These are phyloP conservation scores for Lepisosteus osseus DNA, from an alignment of 2,113 vertebrate genomes.

Conservation along the genomic window DNA sequence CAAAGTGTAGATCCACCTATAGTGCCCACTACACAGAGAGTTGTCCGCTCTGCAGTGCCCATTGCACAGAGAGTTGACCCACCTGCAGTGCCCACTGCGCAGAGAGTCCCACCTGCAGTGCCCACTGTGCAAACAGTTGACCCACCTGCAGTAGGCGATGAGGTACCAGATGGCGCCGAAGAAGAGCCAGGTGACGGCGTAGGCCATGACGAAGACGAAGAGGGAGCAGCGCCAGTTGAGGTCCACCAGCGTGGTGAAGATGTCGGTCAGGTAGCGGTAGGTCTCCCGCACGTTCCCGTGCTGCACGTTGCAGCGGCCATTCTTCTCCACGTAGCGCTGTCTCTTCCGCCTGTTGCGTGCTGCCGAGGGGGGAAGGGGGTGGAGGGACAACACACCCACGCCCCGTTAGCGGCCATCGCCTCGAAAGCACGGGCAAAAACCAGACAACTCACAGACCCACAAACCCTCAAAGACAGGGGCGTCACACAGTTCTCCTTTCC, in stretches of 20 bases:
- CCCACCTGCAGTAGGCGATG: constrained; percentile 86
- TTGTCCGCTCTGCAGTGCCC: constrained; percentile 66
- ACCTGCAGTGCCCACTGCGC: too few relatives aligned
- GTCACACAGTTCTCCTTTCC: too few relatives aligned
- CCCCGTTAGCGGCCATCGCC: too few relatives aligned
- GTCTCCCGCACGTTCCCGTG: constrained; percentile 91
- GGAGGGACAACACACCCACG: not conserved
- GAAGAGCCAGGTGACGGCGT: constrained; percentile 94
- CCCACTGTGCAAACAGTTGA: too few relatives aligned
- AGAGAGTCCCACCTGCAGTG: too few relatives aligned
- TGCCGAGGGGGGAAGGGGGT: constrained; percentile 17
- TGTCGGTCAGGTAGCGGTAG: constrained; percentile 92
- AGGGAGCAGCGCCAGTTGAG: constrained; percentile 95
- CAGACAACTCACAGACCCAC: too few relatives aligned
- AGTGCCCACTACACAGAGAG: too few relatives aligned
- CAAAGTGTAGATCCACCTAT: too few relatives aligned
- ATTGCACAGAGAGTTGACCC: too few relatives aligned
- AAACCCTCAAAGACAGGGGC: too few relatives aligned
- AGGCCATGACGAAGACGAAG: constrained; percentile 92
- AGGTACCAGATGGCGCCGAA: constrained; percentile 97
- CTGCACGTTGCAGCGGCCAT: constrained; percentile 89
- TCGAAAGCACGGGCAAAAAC: too few relatives aligned
- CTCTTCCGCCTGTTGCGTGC: constrained; percentile 64
- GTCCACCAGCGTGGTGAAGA: constrained; percentile 96
- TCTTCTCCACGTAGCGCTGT: constrained; percentile 94